phyloP scores from a whole-genome alignment of 2,113 vertebrate species.

The Mormyrus lacerda region DNA sequence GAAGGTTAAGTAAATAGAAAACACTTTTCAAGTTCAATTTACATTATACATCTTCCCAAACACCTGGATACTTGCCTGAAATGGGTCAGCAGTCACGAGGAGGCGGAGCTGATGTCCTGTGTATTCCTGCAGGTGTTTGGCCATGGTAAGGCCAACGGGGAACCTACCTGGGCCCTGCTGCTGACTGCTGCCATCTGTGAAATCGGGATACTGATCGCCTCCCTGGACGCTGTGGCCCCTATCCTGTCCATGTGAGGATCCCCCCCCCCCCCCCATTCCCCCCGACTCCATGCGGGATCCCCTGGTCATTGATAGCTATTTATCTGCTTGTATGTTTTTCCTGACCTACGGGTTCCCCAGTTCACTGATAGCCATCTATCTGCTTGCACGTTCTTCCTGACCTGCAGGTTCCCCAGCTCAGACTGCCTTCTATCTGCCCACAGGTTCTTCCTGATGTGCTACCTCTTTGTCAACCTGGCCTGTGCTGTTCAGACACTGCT shows the following conservation, averaged over 20 bases:
- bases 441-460: constrained; percentile 98
- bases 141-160: constrained; percentile 86
- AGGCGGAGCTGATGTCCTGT: neutral
- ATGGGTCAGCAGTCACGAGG: neutral
- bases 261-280: neutral
- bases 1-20: neutral
- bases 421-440: neutral
- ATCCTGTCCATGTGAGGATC: constrained; percentile 86
- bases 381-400: constrained; percentile 77
- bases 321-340: constrained; percentile 71
- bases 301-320: neutral
- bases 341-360: constrained; percentile 39
- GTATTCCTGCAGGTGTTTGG: constrained; percentile 74
- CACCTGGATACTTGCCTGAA: neutral
- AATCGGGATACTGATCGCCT: constrained; percentile 89
- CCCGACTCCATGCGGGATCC: neutral
- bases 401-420: neutral
- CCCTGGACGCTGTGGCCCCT: constrained; percentile 84
- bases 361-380: neutral
- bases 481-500: constrained; percentile 88
- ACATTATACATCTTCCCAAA: neutral
- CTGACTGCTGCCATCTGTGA: constrained; percentile 88
- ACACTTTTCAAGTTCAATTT: neutral
- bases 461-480: constrained; percentile 95
- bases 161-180: constrained; percentile 90